Evolutionary conservation across 2,113 vertebrate genomes (phyloP).

Genomic region (Limnothrissa miodon): DNA sequence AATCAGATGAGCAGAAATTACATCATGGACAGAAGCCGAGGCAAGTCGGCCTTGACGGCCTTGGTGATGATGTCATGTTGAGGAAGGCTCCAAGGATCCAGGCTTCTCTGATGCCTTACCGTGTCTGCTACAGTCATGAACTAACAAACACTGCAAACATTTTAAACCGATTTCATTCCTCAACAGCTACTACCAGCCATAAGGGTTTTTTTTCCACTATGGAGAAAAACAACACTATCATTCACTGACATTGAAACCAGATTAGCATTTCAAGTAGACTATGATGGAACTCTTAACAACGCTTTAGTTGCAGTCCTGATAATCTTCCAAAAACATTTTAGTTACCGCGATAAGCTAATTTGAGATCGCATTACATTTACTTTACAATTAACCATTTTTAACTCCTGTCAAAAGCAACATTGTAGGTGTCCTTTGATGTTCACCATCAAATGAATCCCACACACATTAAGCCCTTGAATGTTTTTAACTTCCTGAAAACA

Average conservation of each 20-base stretch:
- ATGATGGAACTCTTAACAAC: background rate
- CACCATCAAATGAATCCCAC: background rate
- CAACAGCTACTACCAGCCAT: background rate
- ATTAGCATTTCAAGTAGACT: background rate
- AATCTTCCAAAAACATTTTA: background rate
- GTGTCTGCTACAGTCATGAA: background rate
- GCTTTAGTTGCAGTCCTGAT: background rate
- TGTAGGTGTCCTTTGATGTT: background rate
- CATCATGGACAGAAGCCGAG: background rate
- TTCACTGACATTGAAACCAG: background rate
- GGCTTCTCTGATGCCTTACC: background rate
- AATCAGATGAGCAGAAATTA: background rate
- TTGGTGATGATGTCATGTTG: background rate
- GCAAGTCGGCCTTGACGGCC: background rate
- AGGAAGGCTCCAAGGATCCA: background rate
- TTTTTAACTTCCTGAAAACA: background rate
- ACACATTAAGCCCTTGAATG: background rate
- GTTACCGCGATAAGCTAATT: background rate
- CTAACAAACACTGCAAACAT: background rate
- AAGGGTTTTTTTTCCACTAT: too few species aligned
- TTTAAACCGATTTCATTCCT: background rate
- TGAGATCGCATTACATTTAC: background rate
- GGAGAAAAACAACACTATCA: background rate
- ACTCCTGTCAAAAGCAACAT: background rate
- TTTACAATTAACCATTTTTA: background rate